Conservation (phyloP, 2,113 vertebrate species). For the Eupsittula cactorum region DNA sequence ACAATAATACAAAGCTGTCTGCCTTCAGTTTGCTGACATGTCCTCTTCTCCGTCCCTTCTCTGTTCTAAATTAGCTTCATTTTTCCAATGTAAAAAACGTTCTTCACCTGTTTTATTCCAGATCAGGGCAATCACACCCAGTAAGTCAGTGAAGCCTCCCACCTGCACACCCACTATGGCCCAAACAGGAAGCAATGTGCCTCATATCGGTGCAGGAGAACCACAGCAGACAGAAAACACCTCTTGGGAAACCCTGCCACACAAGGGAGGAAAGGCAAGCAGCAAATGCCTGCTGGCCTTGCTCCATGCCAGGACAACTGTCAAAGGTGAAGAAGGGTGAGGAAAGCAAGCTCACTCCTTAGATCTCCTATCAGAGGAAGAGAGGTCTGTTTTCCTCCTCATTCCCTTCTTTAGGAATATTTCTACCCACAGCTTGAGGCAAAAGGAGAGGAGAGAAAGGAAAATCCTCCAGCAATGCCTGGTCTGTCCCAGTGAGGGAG, state of each 20-base stretch:
- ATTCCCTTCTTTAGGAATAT: background rate
- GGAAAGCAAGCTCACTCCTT: background rate
- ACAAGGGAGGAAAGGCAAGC: background rate
- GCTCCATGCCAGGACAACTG: accelerated
- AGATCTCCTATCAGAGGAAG: background rate
- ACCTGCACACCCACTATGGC: background rate
- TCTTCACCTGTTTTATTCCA: background rate
- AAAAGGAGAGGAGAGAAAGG: background rate
- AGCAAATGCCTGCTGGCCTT: accelerated
- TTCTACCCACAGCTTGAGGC: background rate
- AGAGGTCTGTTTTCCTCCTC: background rate
- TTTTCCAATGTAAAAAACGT: background rate
- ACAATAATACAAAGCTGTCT: background rate
- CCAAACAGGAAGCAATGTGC: background rate
- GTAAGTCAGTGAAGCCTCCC: background rate
- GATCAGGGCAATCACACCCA: background rate
- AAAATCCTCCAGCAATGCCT: background rate
- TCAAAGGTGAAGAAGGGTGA: background rate
- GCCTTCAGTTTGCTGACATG: background rate
- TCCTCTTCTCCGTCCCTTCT: background rate
- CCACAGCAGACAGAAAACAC: accelerated
- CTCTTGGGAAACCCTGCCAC: accelerated
- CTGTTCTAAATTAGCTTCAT: background rate
- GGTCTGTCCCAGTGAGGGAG: background rate
- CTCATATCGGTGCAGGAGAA: background rate